Base-by-base conservation (phyloP, 1,140 invertebrate species). In the Theocolax elegans region DNA sequence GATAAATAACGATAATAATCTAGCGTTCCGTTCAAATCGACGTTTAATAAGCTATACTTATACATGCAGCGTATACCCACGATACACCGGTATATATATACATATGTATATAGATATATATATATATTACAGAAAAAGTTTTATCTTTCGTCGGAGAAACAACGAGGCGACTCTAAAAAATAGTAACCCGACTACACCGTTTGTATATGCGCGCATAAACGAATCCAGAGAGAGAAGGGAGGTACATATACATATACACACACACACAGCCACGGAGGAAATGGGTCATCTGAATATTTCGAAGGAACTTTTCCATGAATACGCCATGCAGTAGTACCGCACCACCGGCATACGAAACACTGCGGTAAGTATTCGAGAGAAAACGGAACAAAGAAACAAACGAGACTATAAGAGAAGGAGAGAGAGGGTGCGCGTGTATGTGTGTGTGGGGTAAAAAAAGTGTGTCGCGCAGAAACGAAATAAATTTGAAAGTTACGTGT, bases 251-350 rank as follows among this genome's bases (percentile, higher is more conserved):
- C 25, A 38, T 23, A 40, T 25, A 31, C 21, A n/a, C n/a, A n/a
- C n/a, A 13, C 27, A 53, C 44, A 21, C 12, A 15, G 35, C 58
- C 17, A 31, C 46, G 42, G 35, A 53, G 68, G 72, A 79, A 78
- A 76, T 72, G 53, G 72, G 73, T 76, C 75, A 71, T 27, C 59
- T 75, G 75, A 76, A 80, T 81, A 79, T 75, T 75, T 72, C 49
- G 40, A 60, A 59, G 48, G 44, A 79, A 81, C 67, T 80, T 81
- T 81, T 76, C 64, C 67, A 76, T 77, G 74, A 80, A 81, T 79
- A 77, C 71, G 48, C 59, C 75, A 74, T 75, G 70, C 68, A 49
- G 42, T 13, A 15, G 48, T 29, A 46, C 53, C 64, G 53, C 49
- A 53, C 49, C 49, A 59, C 23, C 17, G 53, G 56, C 67, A 67